Conservation (phyloP, 2,888 invertebrate species). For the Troglohyphantes excavatus region DNA sequence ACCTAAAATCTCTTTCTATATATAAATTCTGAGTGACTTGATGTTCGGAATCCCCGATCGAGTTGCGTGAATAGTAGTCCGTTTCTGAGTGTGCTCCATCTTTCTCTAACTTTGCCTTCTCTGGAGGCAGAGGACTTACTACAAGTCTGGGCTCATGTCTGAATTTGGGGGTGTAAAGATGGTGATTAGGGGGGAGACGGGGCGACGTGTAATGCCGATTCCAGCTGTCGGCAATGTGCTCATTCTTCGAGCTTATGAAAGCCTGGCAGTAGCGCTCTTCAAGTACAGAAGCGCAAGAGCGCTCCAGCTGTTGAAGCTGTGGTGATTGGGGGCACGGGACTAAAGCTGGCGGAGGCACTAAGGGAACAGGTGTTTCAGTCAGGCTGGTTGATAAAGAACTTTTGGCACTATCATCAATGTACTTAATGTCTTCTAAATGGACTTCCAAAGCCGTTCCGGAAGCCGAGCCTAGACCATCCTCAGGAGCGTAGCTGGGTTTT, state of each 20-base stretch:
- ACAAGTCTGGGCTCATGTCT: slow-evolving; percentile 69
- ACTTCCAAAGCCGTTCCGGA: slow-evolving; percentile 62
- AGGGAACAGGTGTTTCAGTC: slow-evolving; percentile 62
- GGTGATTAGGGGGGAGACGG: slow-evolving; percentile 70
- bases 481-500: background rate
- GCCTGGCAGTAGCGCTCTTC: slow-evolving; percentile 78
- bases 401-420: slow-evolving; percentile 79
- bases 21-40: slow-evolving; percentile 82
- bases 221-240: slow-evolving; percentile 70
- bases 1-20: slow-evolving; percentile 84
- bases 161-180: slow-evolving; percentile 55
- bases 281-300: slow-evolving; percentile 73
- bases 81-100: slow-evolving; percentile 66
- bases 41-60: slow-evolving; percentile 81
- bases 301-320: slow-evolving; percentile 34
- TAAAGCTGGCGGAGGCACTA: slow-evolving; percentile 40
- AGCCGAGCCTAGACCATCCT: background rate
- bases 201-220: slow-evolving; percentile 70
- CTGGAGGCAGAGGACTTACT: slow-evolving; percentile 74
- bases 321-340: slow-evolving; percentile 54
- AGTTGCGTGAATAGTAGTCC: slow-evolving; percentile 66
- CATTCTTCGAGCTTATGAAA: slow-evolving; percentile 75
- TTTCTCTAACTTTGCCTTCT: slow-evolving; percentile 62
- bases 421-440: slow-evolving; percentile 75
- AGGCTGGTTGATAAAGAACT: slow-evolving; percentile 77